Evolutionary conservation across 2,113 vertebrate genomes (phyloP).

Genomic region (Clinocottus analis): DNA sequence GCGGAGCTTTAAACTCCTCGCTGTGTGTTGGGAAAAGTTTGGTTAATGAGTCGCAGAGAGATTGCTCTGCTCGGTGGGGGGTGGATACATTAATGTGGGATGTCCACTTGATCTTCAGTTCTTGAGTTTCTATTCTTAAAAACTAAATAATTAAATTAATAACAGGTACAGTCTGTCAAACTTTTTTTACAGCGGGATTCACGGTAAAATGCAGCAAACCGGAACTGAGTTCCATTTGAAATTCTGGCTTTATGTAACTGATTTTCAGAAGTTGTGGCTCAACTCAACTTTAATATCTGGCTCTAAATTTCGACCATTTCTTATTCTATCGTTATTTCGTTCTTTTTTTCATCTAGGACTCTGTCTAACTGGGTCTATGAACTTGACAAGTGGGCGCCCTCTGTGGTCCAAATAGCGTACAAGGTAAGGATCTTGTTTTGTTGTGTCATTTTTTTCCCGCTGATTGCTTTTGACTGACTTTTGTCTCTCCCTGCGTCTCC

Average conservation of each 20-base stretch:
- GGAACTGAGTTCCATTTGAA: too few species aligned
- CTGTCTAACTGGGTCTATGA: slow-evolving; percentile 98
- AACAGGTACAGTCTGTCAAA: too few species aligned
- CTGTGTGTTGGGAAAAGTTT: slow-evolving; percentile 1
- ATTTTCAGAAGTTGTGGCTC: too few species aligned
- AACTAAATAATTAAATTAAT: too few species aligned
- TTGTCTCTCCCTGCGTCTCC: slow-evolving; percentile 6
- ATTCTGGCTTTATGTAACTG: too few species aligned
- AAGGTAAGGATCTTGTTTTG: slow-evolving; percentile 85
- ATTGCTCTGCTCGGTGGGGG: slow-evolving; percentile 15
- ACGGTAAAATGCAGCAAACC: too few species aligned
- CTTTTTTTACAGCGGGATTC: too few species aligned
- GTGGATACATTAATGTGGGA: too few species aligned
- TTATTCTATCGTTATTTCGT: not conserved
- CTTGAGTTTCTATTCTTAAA: too few species aligned
- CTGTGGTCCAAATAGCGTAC: slow-evolving; percentile 97
- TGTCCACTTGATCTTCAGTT: too few species aligned
- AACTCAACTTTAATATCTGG: not conserved
- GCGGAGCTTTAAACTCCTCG: not conserved
- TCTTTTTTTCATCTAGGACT: slow-evolving; percentile 83
- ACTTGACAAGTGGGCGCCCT: slow-evolving; percentile 98
- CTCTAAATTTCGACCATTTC: not conserved
- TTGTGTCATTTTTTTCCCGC: rapidly evolving
- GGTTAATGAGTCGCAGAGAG: slow-evolving; percentile 13
- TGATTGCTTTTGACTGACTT: not conserved